Percentiles rank a stretch among this genome's conserved stretches.
Evolutionary conservation across 64 coral and sea anemone species (phyloP).

Genomic region (Actinia tenebrosa): DNA sequence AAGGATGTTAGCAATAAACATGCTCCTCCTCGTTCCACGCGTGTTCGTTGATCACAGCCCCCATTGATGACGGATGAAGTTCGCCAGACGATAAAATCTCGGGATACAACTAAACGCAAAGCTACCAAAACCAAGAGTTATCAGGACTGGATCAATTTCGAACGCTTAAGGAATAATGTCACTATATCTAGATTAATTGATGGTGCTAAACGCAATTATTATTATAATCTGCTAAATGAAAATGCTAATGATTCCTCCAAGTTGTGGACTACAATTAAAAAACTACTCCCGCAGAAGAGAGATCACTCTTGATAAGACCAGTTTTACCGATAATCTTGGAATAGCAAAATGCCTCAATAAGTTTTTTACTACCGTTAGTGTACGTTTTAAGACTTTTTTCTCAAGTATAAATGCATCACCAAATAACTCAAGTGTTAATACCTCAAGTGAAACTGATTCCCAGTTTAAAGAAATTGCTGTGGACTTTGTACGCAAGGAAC

Average conservation of each 20-base stretch:
- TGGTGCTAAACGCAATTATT: not conserved
- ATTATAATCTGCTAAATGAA: slow-evolving; percentile 28
- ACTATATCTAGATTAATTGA: slow-evolving; percentile 12
- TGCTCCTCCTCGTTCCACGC: too few species aligned
- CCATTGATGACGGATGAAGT: slow-evolving; percentile 39
- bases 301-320: slow-evolving; percentile 13
- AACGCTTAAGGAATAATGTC: not conserved
- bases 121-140: not conserved
- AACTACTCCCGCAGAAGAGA: slow-evolving; percentile 35
- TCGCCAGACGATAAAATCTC: slow-evolving; percentile 23
- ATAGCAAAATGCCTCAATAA: slow-evolving; percentile 28
- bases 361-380: slow-evolving; percentile 30
- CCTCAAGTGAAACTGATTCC: not conserved
- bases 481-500: slow-evolving; percentile 41
- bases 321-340: slow-evolving; percentile 5
- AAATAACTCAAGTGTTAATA: not conserved
- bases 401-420: not conserved
- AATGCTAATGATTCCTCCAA: slow-evolving; percentile 31
- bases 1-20: too few species aligned
- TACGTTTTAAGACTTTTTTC: not conserved
- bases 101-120: slow-evolving; percentile 34
- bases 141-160: not conserved
- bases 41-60: slow-evolving; percentile 14
- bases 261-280: slow-evolving; percentile 30
- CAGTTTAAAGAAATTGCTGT: slow-evolving; percentile 23